Conservation (phyloP, 2,113 vertebrate genomes). For the Halichoerus grypus region DNA sequence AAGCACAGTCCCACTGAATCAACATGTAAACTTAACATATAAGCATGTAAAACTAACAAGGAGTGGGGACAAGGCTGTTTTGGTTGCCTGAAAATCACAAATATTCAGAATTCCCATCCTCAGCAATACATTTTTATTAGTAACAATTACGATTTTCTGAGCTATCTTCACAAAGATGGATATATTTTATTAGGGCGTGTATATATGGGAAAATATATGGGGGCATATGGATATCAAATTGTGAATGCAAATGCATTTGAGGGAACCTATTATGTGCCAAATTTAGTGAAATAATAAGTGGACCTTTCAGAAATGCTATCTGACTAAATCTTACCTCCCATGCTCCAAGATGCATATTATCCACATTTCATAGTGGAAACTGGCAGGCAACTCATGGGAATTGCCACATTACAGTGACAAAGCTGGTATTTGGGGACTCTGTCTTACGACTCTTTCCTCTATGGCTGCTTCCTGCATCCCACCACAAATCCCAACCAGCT, state of each 20-base stretch:
- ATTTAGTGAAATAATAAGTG: neutral
- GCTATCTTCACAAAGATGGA: neutral
- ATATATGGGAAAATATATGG: neutral
- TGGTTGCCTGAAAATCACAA: neutral
- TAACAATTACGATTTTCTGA: neutral
- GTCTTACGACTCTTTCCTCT: neutral
- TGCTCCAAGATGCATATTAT: neutral
- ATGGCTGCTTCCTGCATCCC: neutral
- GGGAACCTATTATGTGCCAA: neutral
- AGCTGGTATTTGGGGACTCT: neutral
- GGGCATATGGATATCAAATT: neutral
- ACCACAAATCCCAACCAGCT: neutral
- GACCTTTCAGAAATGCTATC: neutral
- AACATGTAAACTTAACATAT: neutral
- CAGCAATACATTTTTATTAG: neutral
- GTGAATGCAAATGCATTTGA: neutral
- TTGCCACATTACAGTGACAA: neutral
- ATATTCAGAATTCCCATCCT: neutral
- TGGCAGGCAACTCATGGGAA: neutral
- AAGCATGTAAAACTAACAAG: neutral
- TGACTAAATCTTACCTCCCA: neutral
- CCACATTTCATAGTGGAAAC: neutral
- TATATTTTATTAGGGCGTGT: neutral
- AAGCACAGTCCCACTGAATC: neutral
- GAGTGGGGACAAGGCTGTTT: neutral